These are phyloP conservation scores for Gibbula magus DNA, from an alignment of 2,888 invertebrate genomes.

Conservation along the genomic window DNA sequence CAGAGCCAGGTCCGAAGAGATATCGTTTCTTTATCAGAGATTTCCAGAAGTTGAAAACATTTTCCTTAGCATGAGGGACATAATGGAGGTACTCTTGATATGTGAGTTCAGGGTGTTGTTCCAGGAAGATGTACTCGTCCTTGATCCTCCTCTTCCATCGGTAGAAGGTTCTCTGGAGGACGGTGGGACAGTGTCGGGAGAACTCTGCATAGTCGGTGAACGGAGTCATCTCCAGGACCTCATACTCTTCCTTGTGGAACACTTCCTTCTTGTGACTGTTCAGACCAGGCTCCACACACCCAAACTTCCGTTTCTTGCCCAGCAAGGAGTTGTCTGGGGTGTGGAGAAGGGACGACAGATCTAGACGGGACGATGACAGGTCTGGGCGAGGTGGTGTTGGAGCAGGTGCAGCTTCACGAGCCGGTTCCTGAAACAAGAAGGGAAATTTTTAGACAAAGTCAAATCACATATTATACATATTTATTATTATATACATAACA, in stretches of 20 bases:
- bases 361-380: neutral
- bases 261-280: conserved; percentile 42
- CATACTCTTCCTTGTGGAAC: conserved; percentile 48
- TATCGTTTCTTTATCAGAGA: conserved; percentile 40
- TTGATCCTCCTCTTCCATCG: conserved; percentile 49
- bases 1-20: conserved; percentile 35
- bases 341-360: neutral
- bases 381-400: neutral
- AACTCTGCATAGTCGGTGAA: conserved; percentile 48
- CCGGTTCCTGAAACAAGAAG: no score
- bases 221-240: conserved; percentile 44
- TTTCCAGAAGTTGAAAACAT: conserved; percentile 44
- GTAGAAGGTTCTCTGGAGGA: conserved; percentile 49
- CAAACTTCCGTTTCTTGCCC: conserved; percentile 19
- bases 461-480: no score
- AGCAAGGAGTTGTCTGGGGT: neutral
- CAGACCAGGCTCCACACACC: neutral
- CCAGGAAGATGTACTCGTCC: conserved; percentile 48
- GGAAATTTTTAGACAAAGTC: no score
- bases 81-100: conserved; percentile 42
- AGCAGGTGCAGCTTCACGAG: no score
- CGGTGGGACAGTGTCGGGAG: conserved; percentile 40
- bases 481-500: no score
- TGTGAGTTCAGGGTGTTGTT: conserved; percentile 42
- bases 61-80: conserved; percentile 43